These are phyloP conservation scores for Thalassoma bifasciatum DNA, from an alignment of 2,113 vertebrate genomes.

Conservation along the genomic window DNA sequence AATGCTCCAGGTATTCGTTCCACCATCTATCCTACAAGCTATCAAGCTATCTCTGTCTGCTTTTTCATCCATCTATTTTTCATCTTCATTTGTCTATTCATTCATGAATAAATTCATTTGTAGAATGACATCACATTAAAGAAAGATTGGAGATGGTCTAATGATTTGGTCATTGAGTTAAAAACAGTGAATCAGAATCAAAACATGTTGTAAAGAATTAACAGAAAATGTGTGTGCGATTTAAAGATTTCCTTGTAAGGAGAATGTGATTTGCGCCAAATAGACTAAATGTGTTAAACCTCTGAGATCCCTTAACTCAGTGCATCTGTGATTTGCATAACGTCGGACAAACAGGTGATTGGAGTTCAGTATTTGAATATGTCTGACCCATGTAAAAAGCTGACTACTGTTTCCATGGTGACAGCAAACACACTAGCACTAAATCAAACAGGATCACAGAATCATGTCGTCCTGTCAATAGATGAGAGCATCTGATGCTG, in stretches of 20 bases:
- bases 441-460: conserved; percentile 2
- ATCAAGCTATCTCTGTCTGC: no score
- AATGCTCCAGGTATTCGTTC: no score
- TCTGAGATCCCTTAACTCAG: background rate
- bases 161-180: no score
- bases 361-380: conserved; percentile 50
- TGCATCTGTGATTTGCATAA: conserved; percentile 32
- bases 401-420: conserved; percentile 9
- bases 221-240: no score
- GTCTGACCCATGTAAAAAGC: conserved; percentile 8
- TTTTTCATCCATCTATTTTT: no score
- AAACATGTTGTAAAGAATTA: background rate
- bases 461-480: background rate
- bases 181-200: background rate
- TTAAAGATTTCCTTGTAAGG: background rate
- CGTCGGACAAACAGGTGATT: background rate
- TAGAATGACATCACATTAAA: no score
- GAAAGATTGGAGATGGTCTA: no score
- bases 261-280: conserved; percentile 2
- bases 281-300: conserved; percentile 23
- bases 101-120: no score
- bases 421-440: conserved; percentile 19
- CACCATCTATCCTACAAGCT: no score
- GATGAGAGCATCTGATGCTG: background rate
- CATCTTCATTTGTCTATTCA: no score